These are phyloP conservation scores for Pyrocoelia pectoralis DNA, from an alignment of 2,888 invertebrate genomes.

Conservation along the genomic window DNA sequence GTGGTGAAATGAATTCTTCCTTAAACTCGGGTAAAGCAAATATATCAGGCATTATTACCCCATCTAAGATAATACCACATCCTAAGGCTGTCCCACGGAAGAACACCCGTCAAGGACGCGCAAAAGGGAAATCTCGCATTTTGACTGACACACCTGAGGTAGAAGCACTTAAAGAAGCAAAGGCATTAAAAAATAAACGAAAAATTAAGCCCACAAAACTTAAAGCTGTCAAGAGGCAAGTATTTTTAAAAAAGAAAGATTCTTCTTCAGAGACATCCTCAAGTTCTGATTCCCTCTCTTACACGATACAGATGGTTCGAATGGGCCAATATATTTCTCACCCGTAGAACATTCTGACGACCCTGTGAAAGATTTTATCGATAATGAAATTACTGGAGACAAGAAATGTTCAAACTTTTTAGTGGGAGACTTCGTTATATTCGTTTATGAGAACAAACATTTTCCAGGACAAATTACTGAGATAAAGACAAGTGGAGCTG, in stretches of 20 bases:
- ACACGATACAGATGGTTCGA: not conserved
- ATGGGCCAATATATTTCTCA: not conserved
- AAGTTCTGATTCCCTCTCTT: not conserved
- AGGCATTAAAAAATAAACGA: too few relatives aligned
- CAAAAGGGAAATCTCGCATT: not conserved
- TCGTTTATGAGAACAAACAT: not conserved
- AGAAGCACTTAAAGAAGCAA: not conserved
- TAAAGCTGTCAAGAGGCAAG: not conserved
- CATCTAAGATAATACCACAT: not conserved
- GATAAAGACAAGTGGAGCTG: conserved; percentile 9
- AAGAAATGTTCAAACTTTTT: not conserved
- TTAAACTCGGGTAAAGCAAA: too few relatives aligned
- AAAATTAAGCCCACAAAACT: not conserved
- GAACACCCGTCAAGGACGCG: not conserved
- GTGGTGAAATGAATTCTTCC: not conserved
- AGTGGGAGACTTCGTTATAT: conserved; percentile 1
- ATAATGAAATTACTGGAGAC: not conserved
- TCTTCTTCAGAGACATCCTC: not conserved
- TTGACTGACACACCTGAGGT: not conserved
- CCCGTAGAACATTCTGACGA: not conserved
- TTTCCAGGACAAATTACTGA: not conserved
- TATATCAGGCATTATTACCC: too few relatives aligned
- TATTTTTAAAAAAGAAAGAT: not conserved
- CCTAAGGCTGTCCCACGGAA: not conserved
- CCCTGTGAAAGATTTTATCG: not conserved